phyloP scores from a whole-genome alignment of 2,797 vertebrate species.

The Sebastes steindachneri region DNA sequence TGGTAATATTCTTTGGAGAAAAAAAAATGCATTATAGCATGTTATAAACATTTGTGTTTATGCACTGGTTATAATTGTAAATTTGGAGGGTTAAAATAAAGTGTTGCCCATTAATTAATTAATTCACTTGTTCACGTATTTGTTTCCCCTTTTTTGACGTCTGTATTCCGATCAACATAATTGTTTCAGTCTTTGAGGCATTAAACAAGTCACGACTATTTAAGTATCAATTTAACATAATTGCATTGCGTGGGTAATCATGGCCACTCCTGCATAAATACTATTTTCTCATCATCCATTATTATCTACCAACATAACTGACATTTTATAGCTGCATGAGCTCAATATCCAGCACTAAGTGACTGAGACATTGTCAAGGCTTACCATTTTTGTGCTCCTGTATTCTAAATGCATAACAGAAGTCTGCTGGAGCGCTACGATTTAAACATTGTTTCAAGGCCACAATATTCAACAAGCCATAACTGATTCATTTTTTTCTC shows the following conservation, averaged over 20 bases:
- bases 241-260: conserved; percentile 20
- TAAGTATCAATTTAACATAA: conserved; percentile 17
- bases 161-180: not conserved
- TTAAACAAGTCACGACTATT: conserved; percentile 1
- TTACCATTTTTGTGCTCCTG: not conserved
- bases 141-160: not conserved
- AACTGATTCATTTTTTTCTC: not conserved
- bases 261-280: conserved; percentile 9
- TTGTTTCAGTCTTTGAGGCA: not conserved
- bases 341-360: conserved; percentile 20
- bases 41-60: not conserved
- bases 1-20: not conserved
- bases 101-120: not conserved
- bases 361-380: not conserved
- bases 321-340: conserved; percentile 27
- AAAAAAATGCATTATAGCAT: not conserved
- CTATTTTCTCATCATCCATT: conserved; percentile 34
- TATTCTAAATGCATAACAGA: conserved; percentile 18
- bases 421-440: not conserved
- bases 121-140: not conserved
- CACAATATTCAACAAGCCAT: conserved; percentile 14
- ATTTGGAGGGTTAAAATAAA: not conserved
- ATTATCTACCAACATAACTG: conserved; percentile 27
- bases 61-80: not conserved
- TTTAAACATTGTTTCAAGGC: conserved; percentile 25